phyloP scores from a whole-genome alignment of 2,888 invertebrate species.

The Synergus gifuensis region DNA sequence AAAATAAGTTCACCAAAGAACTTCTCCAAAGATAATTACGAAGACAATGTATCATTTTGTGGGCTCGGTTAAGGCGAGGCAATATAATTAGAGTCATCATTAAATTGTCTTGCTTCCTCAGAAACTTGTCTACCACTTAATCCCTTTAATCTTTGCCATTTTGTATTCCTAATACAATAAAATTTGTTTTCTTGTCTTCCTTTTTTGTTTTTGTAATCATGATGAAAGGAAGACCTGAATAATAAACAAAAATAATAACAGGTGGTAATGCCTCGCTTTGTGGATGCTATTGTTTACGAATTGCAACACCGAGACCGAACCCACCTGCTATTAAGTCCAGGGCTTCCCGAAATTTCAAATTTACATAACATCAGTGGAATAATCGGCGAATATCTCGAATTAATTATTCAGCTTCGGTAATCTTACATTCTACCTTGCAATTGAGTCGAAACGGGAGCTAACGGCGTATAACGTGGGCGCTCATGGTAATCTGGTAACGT shows the following conservation, averaged over 20 bases:
- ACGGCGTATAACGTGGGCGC: slow-evolving; percentile 26
- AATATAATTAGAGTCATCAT: slow-evolving; percentile 31
- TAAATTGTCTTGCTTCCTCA: slow-evolving; percentile 18
- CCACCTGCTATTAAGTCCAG: slow-evolving; percentile 24
- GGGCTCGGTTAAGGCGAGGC: slow-evolving; percentile 52
- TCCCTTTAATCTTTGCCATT: not conserved
- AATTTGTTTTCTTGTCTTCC: not conserved
- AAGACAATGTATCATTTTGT: slow-evolving; percentile 50
- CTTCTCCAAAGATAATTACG: slow-evolving; percentile 38
- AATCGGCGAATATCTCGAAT: slow-evolving; percentile 31
- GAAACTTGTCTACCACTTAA: slow-evolving; percentile 9
- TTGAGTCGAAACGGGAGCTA: slow-evolving; percentile 37
- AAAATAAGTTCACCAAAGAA: slow-evolving; percentile 2
- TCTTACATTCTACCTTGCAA: slow-evolving; percentile 28
- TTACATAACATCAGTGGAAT: slow-evolving; percentile 17
- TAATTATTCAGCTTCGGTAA: slow-evolving; percentile 20
- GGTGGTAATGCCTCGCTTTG: not conserved
- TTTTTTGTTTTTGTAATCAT: not conserved
- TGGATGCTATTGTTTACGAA: slow-evolving; percentile 1
- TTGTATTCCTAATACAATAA: not conserved
- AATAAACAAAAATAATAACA: slow-evolving; percentile 28
- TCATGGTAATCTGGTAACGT: slow-evolving; percentile 38
- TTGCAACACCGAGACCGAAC: not conserved
- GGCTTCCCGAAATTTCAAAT: slow-evolving; percentile 19
- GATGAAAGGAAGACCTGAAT: slow-evolving; percentile 2